These are phyloP conservation scores for Ectemnius continuus DNA, from an alignment of 2,888 invertebrate genomes.

Conservation along the genomic window DNA sequence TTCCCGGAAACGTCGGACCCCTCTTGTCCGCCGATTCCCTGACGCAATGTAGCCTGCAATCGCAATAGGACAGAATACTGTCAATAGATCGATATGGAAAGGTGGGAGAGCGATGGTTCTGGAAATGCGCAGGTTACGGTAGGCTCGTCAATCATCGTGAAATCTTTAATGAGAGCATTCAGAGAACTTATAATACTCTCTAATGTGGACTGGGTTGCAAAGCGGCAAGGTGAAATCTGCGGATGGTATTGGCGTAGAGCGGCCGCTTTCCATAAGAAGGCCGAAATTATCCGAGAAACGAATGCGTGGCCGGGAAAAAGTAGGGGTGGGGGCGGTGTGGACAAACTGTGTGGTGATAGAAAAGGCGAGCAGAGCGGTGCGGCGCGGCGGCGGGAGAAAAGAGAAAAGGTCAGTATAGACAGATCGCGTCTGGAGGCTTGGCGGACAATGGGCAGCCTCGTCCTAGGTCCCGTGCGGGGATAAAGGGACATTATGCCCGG, in stretches of 20 bases:
- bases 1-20: too few relatives aligned
- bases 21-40: too few relatives aligned
- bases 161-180: conserved; percentile 10
- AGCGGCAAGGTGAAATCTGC: not conserved
- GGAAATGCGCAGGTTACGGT: too few relatives aligned
- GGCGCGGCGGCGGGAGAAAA: too few relatives aligned
- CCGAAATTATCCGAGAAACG: conserved; percentile 28
- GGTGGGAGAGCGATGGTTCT: too few relatives aligned
- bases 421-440: conserved; percentile 54
- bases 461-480: conserved; percentile 63
- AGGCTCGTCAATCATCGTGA: conserved; percentile 10
- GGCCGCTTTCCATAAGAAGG: conserved; percentile 23
- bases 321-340: conserved; percentile 15
- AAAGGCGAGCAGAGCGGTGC: not conserved
- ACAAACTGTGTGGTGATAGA: not conserved
- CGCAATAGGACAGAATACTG: too few relatives aligned
- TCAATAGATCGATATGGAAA: too few relatives aligned
- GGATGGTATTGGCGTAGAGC: not conserved
- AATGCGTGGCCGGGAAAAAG: conserved; percentile 27
- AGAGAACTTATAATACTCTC: too few relatives aligned
- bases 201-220: too few relatives aligned
- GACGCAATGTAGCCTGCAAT: too few relatives aligned
- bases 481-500: conserved; percentile 68
- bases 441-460: conserved; percentile 64
- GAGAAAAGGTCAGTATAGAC: conserved; percentile 43